Evolutionary conservation across 2,888 invertebrate species (phyloP), one percentile per base, ranked within the genome.

Genomic region (Drosophila nigricruria): DNA sequence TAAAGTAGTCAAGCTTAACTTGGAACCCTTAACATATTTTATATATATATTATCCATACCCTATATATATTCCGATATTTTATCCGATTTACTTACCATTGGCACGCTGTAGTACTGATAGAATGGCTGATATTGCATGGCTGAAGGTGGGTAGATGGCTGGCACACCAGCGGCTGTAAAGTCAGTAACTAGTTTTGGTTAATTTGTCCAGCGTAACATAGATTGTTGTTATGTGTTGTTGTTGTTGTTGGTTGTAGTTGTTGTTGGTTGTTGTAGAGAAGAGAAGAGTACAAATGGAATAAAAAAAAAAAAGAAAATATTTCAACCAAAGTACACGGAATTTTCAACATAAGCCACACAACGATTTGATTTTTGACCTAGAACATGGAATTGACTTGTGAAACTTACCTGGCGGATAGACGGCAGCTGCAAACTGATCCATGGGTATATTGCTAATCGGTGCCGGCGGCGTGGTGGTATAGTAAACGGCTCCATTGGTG

Each of bases 91-190:
- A 88, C 88, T 91, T 78, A 93, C 93, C 93, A 93, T 93, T 92
- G 93, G 93, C 92, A 93, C 93, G 86, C 93, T 93, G 90, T 93
- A 93, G 90, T 93, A 93, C 86, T 93, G 93, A 91, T 93, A 93
- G 86, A 93, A 93, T 91, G 93, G 93, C 90, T 93, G 93, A 91
- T 93, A 93, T 91, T 93, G 93, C 93, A 93, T 93, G 85, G 86
- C 86, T 88, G 93, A 93, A 90, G 93, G 93, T 92, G 93, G 93
- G 91, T 93, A 93, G 87, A 93, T 86, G 88, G 93, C 92, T 92
- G 93, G 93, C 86, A 93, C 92, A 82, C 93, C 93, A 90, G 92
- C 92, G 82, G 90, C 91, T 90, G 92, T 84, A 90, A 91, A 91
- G 91, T 90, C 91, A 91, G 91, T 91, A 90, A 90, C 90, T 91